Conservation (phyloP, 1,140 invertebrate species). For the Drosophila ohnishii region DNA sequence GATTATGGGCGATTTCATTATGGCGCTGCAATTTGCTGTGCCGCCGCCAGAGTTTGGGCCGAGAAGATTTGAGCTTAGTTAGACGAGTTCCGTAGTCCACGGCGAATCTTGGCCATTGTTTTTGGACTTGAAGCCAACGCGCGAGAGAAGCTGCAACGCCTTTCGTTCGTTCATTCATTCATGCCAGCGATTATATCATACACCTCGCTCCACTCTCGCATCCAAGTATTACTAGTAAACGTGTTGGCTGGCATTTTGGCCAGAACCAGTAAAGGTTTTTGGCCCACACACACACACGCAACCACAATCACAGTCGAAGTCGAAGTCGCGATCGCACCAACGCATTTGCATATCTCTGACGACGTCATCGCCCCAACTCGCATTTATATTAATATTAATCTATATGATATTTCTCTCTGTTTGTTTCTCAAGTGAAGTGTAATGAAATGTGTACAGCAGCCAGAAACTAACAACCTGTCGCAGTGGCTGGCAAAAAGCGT, state of each 20-base stretch:
- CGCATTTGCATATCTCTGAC: conserved; percentile 46
- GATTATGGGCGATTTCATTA: conserved; percentile 73
- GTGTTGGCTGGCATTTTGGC: conserved; percentile 76
- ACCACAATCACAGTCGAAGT: not conserved
- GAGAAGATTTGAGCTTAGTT: conserved; percentile 45
- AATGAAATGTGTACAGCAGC: conserved; percentile 73
- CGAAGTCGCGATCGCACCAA: conserved; percentile 19
- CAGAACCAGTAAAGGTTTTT: conserved; percentile 63
- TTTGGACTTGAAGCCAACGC: conserved; percentile 15
- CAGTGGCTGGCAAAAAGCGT: conserved; percentile 73
- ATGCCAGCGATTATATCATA: conserved; percentile 71
- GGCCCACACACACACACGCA: conserved; percentile 37
- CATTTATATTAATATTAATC: conserved; percentile 35
- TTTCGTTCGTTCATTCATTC: conserved; percentile 70
- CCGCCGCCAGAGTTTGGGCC: conserved; percentile 27
- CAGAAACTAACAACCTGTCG: conserved; percentile 76
- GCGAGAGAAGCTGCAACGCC: conserved; percentile 67
- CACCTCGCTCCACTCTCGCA: conserved; percentile 16
- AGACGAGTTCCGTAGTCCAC: conserved; percentile 39
- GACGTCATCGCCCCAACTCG: conserved; percentile 51
- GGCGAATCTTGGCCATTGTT: conserved; percentile 32
- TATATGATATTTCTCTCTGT: conserved; percentile 33
- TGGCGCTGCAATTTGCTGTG: conserved; percentile 59
- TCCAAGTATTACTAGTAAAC: conserved; percentile 13
- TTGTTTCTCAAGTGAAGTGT: conserved; percentile 61